Base-by-base conservation (phyloP, 2,888 invertebrate genomes). In the Nemotelus pantherinus region DNA sequence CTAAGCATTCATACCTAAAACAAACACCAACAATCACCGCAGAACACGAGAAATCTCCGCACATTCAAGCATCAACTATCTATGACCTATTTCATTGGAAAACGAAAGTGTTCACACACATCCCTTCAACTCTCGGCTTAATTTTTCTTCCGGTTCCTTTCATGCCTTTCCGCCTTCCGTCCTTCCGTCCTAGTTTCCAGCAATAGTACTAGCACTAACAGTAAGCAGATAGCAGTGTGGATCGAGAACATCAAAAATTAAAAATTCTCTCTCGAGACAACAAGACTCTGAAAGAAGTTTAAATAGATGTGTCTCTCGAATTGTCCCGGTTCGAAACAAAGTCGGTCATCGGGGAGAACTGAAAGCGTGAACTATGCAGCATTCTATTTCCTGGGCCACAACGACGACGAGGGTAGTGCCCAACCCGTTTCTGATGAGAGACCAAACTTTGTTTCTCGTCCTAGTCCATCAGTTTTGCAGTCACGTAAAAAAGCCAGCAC, bases 401-500 rank as follows among this genome's bases (percentile, higher is more conserved):
- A 57, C 25, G 57, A 10, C 10, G 10, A 25, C 3, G 25, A 57
- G 57, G 25, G 25, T 25, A 25, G 25, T 25, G 25, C 25, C 25
- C 25, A 25, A 25, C 25, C 25, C 25, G 25, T 25, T 25, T 25
- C 25, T 25, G 25, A 25, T 25, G 25, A 25, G 25, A 25, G 25
- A 25, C 25, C 25, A 25, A 25, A 53, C 10, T 57, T 57, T 57
- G 10, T 7, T 57, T 53, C 10, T 10, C 45, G 74, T 74, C 50
- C 74, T 60, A 25, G 74, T 74, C 74, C 74, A 63, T 74, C 74
- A 74, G 74, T 74, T 74, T 63, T 60, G 41, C 43, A 74, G 74
- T 74, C 74, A 74, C 74, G 74, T 74, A 74, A 74, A 74, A 74
- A 74, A 63, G 48, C 60, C 74, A 74, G 41, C 74, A 71, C 44